Evolutionary conservation across 53 echinoderm and acorn worm species (phyloP).

Genomic region (Luidia sarsii): DNA sequence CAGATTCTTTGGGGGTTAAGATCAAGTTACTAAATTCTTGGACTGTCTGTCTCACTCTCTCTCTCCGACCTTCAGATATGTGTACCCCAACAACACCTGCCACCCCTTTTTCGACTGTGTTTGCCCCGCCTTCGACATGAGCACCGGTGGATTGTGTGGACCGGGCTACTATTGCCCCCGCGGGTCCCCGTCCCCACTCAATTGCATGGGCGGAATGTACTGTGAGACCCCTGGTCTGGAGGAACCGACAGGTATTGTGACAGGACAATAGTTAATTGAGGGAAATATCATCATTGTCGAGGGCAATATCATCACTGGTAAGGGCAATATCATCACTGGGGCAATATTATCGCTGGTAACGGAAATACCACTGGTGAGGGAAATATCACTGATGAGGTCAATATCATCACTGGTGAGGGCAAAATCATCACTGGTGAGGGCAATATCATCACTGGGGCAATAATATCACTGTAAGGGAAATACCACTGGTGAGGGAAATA

Average conservation of each 20-base stretch:
- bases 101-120: conserved; percentile 91
- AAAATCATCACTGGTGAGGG: too few species aligned
- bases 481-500: too few species aligned
- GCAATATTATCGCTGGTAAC: too few species aligned
- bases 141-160: conserved; percentile 91
- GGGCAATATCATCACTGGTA: not conserved
- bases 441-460: too few species aligned
- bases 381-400: too few species aligned
- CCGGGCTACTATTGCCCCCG: conserved; percentile 91
- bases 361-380: too few species aligned
- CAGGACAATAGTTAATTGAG: conserved; percentile 26
- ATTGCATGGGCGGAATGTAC: conserved; percentile 90
- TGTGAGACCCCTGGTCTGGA: conserved; percentile 93
- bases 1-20: too few species aligned
- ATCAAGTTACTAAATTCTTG: too few species aligned
- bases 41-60: too few species aligned
- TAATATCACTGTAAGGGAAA: too few species aligned
- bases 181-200: conserved; percentile 68
- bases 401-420: too few species aligned
- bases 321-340: too few species aligned
- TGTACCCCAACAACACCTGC: conserved; percentile 79
- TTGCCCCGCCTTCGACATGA: conserved; percentile 86
- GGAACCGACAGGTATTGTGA: conserved; percentile 83
- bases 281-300: not conserved
- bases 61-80: conserved; percentile 38